These are phyloP conservation scores for Cynoglossus semilaevis DNA, from an alignment of 2,113 vertebrate species.

Conservation along the genomic window DNA sequence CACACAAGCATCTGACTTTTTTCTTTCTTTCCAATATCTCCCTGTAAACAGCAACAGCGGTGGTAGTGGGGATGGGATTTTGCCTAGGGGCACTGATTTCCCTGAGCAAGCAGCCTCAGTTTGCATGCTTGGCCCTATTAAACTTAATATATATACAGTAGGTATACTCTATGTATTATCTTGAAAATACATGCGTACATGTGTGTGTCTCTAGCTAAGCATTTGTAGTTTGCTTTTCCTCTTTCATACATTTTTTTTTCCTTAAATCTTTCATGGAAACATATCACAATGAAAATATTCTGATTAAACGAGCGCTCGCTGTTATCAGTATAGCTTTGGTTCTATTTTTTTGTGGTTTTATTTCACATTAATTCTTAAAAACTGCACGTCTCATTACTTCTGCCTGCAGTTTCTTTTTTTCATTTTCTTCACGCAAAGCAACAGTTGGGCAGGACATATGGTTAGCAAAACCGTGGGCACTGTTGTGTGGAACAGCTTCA, in stretches of 20 bases:
- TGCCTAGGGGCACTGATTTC: conserved; percentile 57
- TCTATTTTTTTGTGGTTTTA: neutral
- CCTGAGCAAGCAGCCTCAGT: conserved; percentile 59
- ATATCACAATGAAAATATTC: neutral
- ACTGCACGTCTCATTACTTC: conserved; percentile 41
- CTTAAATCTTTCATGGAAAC: neutral
- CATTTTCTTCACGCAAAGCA: conserved; percentile 34
- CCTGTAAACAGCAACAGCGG: conserved; percentile 41
- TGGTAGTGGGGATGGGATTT: conserved; percentile 47
- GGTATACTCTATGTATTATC: conserved; percentile 22
- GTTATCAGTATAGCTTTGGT: conserved; percentile 8
- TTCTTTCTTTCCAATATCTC: conserved; percentile 43
- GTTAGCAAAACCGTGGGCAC: conserved; percentile 52
- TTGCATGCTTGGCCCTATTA: conserved; percentile 40
- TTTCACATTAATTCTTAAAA: conserved; percentile 12
- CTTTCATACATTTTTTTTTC: no score
- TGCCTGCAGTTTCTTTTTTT: conserved; percentile 28
- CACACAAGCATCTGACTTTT: conserved; percentile 18
- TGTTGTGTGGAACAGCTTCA: conserved; percentile 56
- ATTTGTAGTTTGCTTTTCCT: no score
- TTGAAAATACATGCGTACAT: neutral
- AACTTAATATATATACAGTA: conserved; percentile 53
- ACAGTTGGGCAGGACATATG: conserved; percentile 68
- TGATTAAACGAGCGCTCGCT: neutral
- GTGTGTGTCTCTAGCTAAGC: neutral